phyloP scores from a whole-genome alignment of 1,140 invertebrate species.

The Ridgeia piscesae region DNA sequence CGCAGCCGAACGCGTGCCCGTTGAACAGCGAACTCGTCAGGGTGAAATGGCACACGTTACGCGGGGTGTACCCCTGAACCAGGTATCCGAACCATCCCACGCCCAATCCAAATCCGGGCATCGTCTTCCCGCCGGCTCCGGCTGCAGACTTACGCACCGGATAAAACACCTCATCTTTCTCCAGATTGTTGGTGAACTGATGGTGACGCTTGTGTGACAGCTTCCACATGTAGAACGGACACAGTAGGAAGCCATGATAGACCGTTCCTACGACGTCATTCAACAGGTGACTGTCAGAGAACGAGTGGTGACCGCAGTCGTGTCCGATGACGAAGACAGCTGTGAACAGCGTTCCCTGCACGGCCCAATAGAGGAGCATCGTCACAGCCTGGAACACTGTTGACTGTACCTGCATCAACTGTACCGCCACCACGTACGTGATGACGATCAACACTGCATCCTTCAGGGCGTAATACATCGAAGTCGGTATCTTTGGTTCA shows the following conservation, averaged over 20 bases:
- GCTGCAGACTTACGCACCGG: slow-evolving; percentile 37
- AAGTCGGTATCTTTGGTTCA: slow-evolving; percentile 42
- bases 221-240: slow-evolving; percentile 51
- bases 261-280: slow-evolving; percentile 44
- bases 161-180: slow-evolving; percentile 50
- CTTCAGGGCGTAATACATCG: slow-evolving; percentile 50
- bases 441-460: slow-evolving; percentile 45
- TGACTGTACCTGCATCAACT: slow-evolving; percentile 48
- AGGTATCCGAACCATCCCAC: slow-evolving; percentile 48
- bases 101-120: slow-evolving; percentile 45
- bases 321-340: slow-evolving; percentile 58
- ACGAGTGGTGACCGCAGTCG: slow-evolving; percentile 59
- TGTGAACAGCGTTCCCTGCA: slow-evolving; percentile 56
- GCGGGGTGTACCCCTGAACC: slow-evolving; percentile 42
- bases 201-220: slow-evolving; percentile 47
- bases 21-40: slow-evolving; percentile 36
- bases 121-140: slow-evolving; percentile 13
- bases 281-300: slow-evolving; percentile 50
- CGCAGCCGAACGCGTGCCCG: slow-evolving; percentile 38
- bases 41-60: slow-evolving; percentile 43
- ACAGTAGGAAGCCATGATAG: slow-evolving; percentile 42
- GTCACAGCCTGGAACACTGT: slow-evolving; percentile 46
- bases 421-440: slow-evolving; percentile 37
- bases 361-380: slow-evolving; percentile 38
- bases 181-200: slow-evolving; percentile 48